Base-by-base conservation (phyloP, 2,797 vertebrate genomes). In the Pseudomugil tenellus region DNA sequence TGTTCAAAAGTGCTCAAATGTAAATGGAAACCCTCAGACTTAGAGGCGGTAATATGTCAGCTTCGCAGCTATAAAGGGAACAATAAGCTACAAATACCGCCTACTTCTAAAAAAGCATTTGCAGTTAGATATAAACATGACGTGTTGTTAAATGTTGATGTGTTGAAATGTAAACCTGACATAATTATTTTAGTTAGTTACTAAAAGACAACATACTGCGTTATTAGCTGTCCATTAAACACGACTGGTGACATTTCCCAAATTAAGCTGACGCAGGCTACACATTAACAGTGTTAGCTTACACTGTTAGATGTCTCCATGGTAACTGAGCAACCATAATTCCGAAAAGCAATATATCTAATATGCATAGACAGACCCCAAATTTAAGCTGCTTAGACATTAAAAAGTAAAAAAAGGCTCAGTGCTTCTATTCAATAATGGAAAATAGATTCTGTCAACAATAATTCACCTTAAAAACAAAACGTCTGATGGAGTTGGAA, bases 401-500 rank as follows among this genome's bases (percentile, higher is more conserved):
- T 25, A 49, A 49, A 49, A 23, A 26, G 25, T 52, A 12, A 8
- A 55, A 31, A 31, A 9, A 31, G 34, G 14, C 21, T 43, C 0
- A 0, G 21, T 29, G 16, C 57, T 17, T 34, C 7, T 9, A 58
- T 49, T 7, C 66, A 59, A 17, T 28, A 14, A 7, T 16, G 0
- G 1, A 9, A 25, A 51, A 17, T 0, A 43, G 17, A 32, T 51
- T 34, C 25, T 54, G 32, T 39, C 9, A 13, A 34, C 12, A 9
- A 16, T 41, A 4, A 13, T 51, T 31, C 21, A 26, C 26, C 54
- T 34, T 29, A 29, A 74, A 76, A 75, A 26, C 31, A 7, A 17
- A 21, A 63, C 17, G 13, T 56, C 5, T 9, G 21, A 11, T 32
- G 7, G 13, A 57, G 17, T 39, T 68, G 64, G 59, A 78, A 72